These are phyloP conservation scores for Eulacestoma nigropectus DNA, from an alignment of 2,113 vertebrate species.

Conservation along the genomic window DNA sequence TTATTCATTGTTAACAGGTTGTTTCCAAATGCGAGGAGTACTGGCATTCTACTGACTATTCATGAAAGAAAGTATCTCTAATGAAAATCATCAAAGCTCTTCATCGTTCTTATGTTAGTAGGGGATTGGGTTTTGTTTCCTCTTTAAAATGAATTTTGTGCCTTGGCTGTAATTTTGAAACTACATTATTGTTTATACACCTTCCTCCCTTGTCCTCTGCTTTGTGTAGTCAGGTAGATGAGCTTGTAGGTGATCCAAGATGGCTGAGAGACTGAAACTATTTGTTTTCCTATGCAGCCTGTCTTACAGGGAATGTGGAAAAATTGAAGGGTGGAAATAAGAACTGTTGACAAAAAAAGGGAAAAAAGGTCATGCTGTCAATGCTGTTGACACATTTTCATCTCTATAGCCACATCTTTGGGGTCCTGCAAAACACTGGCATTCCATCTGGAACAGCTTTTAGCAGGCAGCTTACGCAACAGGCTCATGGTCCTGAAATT, in stretches of 20 bases:
- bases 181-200: neutral
- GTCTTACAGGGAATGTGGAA: neutral
- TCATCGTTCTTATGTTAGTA: neutral
- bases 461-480: conserved; percentile 11
- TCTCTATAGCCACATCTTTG: neutral
- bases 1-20: neutral
- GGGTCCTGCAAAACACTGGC: neutral
- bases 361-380: neutral
- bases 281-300: neutral
- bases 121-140: neutral
- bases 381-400: neutral
- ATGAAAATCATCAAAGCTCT: neutral
- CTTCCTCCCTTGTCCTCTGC: neutral
- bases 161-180: neutral
- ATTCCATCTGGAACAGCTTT: conserved; percentile 37
- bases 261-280: neutral
- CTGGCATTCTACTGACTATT: neutral
- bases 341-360: neutral
- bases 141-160: neutral
- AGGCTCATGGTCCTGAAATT: neutral
- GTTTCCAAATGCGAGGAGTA: neutral
- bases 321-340: neutral
- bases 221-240: neutral
- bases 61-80: neutral
- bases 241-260: neutral